Percentiles rank a stretch among this genome's conserved stretches.
These are phyloP conservation scores for Gymnoscopelus microlampas DNA, from an alignment of 2,797 vertebrate genomes.

Conservation along the genomic window DNA sequence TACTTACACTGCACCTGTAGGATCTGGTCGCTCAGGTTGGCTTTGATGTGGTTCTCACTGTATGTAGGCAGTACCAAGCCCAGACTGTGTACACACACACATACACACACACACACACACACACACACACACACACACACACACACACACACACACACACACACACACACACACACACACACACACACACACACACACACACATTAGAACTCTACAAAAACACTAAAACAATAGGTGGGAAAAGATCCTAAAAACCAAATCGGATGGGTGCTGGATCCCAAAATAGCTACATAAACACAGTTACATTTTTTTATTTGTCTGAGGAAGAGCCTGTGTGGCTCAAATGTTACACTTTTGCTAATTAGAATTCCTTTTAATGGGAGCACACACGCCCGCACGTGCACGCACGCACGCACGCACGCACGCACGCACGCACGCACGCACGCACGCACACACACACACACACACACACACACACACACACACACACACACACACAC, in stretches of 20 bases:
- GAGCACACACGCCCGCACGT: too few species aligned
- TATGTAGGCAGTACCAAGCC: slow-evolving; percentile 96
- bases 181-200: neutral
- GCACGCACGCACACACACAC: slow-evolving; percentile 43
- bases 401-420: slow-evolving; percentile 5
- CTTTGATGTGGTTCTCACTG: slow-evolving; percentile 97
- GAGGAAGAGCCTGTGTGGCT: too few species aligned
- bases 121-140: slow-evolving; percentile 45
- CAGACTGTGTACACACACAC: slow-evolving; percentile 81
- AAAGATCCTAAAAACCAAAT: too few species aligned
- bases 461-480: slow-evolving; percentile 17
- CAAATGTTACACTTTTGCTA: too few species aligned
- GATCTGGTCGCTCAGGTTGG: slow-evolving; percentile 99
- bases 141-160: neutral
- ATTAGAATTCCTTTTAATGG: too few species aligned
- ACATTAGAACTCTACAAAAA: too few species aligned
- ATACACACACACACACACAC: slow-evolving; percentile 41
- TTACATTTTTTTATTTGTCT: too few species aligned
- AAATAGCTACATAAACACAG: too few species aligned
- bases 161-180: slow-evolving; percentile 15
- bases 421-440: slow-evolving; percentile 39
- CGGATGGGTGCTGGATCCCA: too few species aligned
- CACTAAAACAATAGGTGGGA: too few species aligned
- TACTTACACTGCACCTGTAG: slow-evolving; percentile 99
- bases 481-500: slow-evolving; percentile 8